These are phyloP conservation scores for Philereme transversata DNA, from an alignment of 2,888 invertebrate genomes.

Conservation along the genomic window DNA sequence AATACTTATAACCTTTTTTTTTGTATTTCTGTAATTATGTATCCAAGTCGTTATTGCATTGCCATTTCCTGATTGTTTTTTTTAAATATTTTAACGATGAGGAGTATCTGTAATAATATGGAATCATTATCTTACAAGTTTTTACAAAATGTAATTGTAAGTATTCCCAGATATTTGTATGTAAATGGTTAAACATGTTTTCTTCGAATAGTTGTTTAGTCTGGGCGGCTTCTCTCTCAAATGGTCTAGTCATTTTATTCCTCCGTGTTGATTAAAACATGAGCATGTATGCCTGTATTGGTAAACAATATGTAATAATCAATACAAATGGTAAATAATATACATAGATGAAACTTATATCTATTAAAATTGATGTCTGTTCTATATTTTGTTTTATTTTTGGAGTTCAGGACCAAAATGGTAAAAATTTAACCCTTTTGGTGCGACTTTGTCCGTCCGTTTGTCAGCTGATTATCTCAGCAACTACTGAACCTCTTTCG, in stretches of 20 bases:
- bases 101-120: background rate
- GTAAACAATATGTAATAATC: conserved; percentile 80
- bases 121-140: background rate
- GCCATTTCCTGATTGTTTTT: background rate
- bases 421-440: no score
- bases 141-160: conserved; percentile 8
- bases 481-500: no score
- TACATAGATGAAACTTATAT: conserved; percentile 77
- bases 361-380: conserved; percentile 84
- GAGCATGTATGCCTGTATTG: conserved; percentile 75
- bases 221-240: conserved; percentile 74
- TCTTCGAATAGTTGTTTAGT: conserved; percentile 24
- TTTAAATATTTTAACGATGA: background rate
- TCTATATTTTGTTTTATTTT: conserved; percentile 68
- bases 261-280: conserved; percentile 73
- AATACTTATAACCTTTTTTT: no score
- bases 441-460: no score
- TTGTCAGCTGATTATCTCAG: no score
- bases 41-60: background rate
- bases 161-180: conserved; percentile 8
- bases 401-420: no score
- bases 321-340: conserved; percentile 80
- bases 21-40: no score
- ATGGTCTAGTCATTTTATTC: conserved; percentile 81
- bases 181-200: conserved; percentile 3